phyloP scores from a whole-genome alignment of 1,140 invertebrate species.

The Ylistrum balloti region DNA sequence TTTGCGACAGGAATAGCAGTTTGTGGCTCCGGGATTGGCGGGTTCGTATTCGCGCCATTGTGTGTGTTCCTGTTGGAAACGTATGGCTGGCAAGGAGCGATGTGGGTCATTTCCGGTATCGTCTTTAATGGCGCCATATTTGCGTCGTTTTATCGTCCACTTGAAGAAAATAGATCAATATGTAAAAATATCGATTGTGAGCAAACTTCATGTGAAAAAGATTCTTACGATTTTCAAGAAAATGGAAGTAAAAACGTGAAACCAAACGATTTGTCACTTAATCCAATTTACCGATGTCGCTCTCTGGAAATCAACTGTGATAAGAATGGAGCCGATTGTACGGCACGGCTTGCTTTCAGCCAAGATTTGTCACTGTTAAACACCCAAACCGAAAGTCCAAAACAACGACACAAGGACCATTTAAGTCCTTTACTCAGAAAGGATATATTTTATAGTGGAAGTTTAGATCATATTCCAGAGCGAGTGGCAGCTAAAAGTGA shows the following conservation, averaged over 20 bases:
- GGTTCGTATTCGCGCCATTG: constrained; percentile 89
- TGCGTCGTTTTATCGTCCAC: constrained; percentile 91
- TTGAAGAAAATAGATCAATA: constrained; percentile 82
- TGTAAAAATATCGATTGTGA: neutral
- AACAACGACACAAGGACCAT: constrained; percentile 2
- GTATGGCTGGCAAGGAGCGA: constrained; percentile 88
- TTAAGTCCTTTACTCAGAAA: constrained; percentile 66
- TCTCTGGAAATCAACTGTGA: constrained; percentile 46
- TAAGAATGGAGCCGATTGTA: neutral
- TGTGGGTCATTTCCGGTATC: constrained; percentile 90
- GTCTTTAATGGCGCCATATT: constrained; percentile 90
- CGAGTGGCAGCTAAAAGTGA: constrained; percentile 52
- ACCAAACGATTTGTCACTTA: constrained; percentile 53
- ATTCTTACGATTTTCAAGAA: constrained; percentile 57
- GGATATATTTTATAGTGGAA: constrained; percentile 76
- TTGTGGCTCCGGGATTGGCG: constrained; percentile 95
- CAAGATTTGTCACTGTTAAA: constrained; percentile 59
- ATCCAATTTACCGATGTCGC: constrained; percentile 59
- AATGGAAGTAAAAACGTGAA: constrained; percentile 62
- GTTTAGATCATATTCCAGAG: constrained; percentile 64
- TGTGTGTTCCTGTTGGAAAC: constrained; percentile 85
- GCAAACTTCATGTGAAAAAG: constrained; percentile 58
- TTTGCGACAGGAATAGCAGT: constrained; percentile 99
- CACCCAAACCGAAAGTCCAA: neutral
- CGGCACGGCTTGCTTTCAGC: constrained; percentile 62